A percentile compares a stretch with the other conserved stretches of the same genome.
Evolutionary conservation across 2,888 invertebrate genomes (phyloP).

Genomic region (Mactromeris polynyma): DNA sequence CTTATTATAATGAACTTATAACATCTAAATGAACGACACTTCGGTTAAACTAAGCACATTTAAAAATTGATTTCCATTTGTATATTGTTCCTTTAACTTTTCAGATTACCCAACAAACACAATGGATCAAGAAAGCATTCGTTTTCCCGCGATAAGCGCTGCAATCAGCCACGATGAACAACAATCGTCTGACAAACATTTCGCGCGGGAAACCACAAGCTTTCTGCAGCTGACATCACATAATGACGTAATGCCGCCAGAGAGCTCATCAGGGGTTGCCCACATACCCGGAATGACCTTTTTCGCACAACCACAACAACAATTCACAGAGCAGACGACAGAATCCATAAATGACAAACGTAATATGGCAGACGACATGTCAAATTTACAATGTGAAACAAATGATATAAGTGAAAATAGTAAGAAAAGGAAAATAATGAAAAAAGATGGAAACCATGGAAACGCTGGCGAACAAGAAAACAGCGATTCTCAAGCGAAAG

Average conservation of each 20-base stretch:
- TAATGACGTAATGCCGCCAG: background rate
- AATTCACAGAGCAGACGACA: background rate
- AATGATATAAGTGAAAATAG: background rate
- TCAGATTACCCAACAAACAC: background rate
- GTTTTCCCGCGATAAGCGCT: conserved; percentile 23
- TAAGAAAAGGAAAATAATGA: background rate
- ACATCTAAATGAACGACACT: too few species aligned
- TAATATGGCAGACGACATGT: background rate
- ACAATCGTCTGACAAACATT: background rate
- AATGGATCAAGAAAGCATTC: conserved; percentile 21
- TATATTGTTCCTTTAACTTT: background rate
- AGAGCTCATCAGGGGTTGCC: background rate
- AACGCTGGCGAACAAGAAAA: background rate
- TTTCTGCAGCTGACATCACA: background rate
- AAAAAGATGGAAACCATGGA: background rate
- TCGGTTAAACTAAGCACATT: too few species aligned
- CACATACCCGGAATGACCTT: background rate
- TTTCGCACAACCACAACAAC: background rate
- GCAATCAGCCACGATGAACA: conserved; percentile 2
- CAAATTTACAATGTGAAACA: background rate
- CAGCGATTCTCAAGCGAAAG: conserved; percentile 27
- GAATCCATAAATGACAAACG: background rate
- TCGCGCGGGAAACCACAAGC: background rate
- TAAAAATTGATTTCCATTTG: too few species aligned
- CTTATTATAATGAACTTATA: too few species aligned